phyloP scores from a whole-genome alignment of 2,888 invertebrate species.

The Aphodius granarius region DNA sequence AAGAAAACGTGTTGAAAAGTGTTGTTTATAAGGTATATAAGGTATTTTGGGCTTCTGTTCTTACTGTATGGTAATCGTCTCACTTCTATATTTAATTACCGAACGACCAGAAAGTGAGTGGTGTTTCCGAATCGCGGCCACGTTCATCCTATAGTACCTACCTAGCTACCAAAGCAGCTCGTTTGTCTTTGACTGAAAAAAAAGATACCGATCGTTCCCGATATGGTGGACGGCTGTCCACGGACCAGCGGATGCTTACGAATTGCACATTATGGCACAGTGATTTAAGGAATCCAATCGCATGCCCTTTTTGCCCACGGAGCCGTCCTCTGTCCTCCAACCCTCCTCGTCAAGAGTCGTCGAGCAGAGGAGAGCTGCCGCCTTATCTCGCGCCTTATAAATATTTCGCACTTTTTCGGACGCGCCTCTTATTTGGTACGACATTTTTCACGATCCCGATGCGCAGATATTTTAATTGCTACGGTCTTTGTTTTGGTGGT shows the following conservation, averaged over 20 bases:
- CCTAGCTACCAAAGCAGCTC: neutral
- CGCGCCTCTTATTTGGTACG: conserved; percentile 22
- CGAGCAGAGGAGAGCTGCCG: neutral
- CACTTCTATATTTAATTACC: neutral
- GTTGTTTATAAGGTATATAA: neutral
- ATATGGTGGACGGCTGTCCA: conserved; percentile 7
- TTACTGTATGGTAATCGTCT: too few relatives aligned
- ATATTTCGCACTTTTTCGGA: conserved; percentile 34
- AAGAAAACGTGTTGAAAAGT: neutral
- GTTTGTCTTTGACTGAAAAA: conserved; percentile 8
- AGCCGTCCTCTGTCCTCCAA: neutral
- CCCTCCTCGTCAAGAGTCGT: neutral
- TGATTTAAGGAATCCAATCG: conserved; percentile 36
- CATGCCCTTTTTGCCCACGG: conserved; percentile 26
- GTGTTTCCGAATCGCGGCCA: neutral
- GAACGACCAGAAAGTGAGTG: neutral
- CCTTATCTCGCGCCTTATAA: conserved; percentile 26
- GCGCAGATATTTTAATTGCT: conserved; percentile 28
- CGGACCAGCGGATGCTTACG: conserved; percentile 39
- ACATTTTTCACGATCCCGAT: conserved; percentile 25
- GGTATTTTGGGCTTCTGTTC: too few relatives aligned
- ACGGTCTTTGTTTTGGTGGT: neutral
- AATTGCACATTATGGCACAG: conserved; percentile 45
- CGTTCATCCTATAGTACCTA: neutral
- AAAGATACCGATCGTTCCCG: conserved; percentile 17